These are phyloP conservation scores for Ichneumoninae sp. DNA, from an alignment of 2,888 invertebrate genomes.

Conservation along the genomic window DNA sequence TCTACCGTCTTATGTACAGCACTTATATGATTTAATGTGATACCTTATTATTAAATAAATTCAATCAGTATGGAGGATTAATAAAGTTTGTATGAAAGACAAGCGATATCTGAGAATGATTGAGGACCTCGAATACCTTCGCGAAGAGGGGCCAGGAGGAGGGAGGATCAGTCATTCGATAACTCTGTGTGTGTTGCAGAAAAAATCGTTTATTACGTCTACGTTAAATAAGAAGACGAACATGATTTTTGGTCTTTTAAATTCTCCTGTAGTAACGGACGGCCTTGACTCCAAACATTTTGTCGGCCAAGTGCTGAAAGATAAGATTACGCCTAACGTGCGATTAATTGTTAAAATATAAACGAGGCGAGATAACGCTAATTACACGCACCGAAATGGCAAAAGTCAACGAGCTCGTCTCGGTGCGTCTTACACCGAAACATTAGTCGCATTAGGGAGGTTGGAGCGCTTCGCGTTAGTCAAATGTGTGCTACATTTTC, in stretches of 20 bases:
- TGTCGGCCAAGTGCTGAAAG: constrained; percentile 75
- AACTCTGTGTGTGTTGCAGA: constrained; percentile 6
- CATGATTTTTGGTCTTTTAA: constrained; percentile 67
- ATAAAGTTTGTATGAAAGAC: constrained; percentile 56
- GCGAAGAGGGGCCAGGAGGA: background rate
- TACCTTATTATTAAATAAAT: constrained; percentile 81
- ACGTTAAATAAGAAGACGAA: constrained; percentile 9
- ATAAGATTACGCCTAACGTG: background rate
- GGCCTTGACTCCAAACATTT: constrained; percentile 74
- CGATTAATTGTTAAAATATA: background rate
- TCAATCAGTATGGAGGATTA: constrained; percentile 73
- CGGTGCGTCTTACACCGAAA: background rate
- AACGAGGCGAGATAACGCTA: background rate
- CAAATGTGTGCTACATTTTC: no score
- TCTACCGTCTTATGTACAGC: constrained; percentile 81
- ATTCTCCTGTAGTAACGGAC: constrained; percentile 79
- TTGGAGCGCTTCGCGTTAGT: no score
- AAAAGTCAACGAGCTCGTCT: background rate
- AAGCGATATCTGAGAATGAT: constrained; percentile 1
- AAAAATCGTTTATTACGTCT: constrained; percentile 53
- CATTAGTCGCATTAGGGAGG: constrained; percentile 6
- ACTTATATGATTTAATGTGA: constrained; percentile 83
- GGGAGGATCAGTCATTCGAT: background rate
- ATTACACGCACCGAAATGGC: background rate
- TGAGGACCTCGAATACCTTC: constrained; percentile 8